Evolutionary conservation across 1,140 invertebrate genomes (phyloP), one percentile per base, ranked within the genome.

Genomic region (Macrobrachium rosenbergii): DNA sequence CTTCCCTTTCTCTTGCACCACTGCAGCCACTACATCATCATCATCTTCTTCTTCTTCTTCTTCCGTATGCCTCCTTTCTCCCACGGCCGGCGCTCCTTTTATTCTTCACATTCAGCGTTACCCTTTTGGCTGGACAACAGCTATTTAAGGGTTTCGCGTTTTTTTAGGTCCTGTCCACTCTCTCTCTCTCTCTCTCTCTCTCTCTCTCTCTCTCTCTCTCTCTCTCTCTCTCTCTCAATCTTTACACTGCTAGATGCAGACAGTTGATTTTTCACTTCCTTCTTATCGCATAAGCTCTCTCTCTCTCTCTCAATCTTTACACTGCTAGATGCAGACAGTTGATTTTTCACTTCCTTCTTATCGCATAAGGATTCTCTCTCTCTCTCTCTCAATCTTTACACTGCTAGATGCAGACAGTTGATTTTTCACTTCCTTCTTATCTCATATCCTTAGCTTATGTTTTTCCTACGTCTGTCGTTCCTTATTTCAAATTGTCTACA

Each of bases 151-250:
- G 58, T 77, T 19, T 58, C 19, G 45, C 11, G 16, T 52, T 77
- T 52, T 37, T 77, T 52, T 58, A 8, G 45, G 17, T 77, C 73
- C 52, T 52, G 17, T 19, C 58, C 73, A 19, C 77, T 79, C n/a
- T n/a, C n/a, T n/a, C 77, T 79, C 58, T 79, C 12, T 79, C 77
- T 60, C 59, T 79, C 77, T 79, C 11, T 80, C 77, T 80, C 52
- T 79, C 5, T 79, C 52, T 79, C 52, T 79, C 52, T 79, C 78
- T 63, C 78, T 81, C 78, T 75, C 72, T 28, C 72, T 75, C 72
- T 75, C 72, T 75, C 72, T 75, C 21, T 28, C 72, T 75, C 72
- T 75, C 63, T 67, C 72, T 67, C 63, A 5, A 2, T 67, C 63
- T 67, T 8, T 28, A 19, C 14, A 19, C 28, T 80, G 45, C 52